A percentile compares a stretch with the other conserved stretches of the same genome.
phyloP scores from a whole-genome alignment of 1,140 invertebrate genomes.

The Leptinotarsa defecta region DNA sequence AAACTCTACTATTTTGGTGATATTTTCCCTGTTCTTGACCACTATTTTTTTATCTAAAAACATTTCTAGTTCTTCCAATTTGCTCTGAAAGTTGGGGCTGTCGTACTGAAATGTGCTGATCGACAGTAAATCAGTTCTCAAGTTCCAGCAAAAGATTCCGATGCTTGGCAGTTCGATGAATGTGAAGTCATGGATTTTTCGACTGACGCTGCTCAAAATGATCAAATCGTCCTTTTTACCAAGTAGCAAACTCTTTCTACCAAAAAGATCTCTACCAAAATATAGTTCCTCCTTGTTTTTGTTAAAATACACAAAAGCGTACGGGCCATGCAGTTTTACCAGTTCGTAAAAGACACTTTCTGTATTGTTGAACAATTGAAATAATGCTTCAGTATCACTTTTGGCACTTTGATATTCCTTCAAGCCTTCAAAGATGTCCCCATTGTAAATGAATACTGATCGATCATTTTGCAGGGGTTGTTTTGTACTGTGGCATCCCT shows the following conservation, averaged over 20 bases:
- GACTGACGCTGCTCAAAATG: slow-evolving; percentile 65
- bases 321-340: slow-evolving; percentile 75
- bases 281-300: slow-evolving; percentile 67
- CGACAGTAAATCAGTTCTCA: slow-evolving; percentile 51
- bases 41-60: slow-evolving; percentile 27
- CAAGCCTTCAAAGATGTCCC: slow-evolving; percentile 72
- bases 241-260: slow-evolving; percentile 80
- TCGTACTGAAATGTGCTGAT: background rate
- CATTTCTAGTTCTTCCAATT: slow-evolving; percentile 54
- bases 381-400: slow-evolving; percentile 57
- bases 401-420: slow-evolving; percentile 43
- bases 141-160: slow-evolving; percentile 69
- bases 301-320: slow-evolving; percentile 80
- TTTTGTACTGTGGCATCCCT: slow-evolving; percentile 61
- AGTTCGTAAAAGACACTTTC: slow-evolving; percentile 59
- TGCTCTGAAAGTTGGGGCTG: slow-evolving; percentile 45
- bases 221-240: slow-evolving; percentile 59
- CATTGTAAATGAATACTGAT: slow-evolving; percentile 78
- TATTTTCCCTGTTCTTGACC: background rate
- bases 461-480: slow-evolving; percentile 67
- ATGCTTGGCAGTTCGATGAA: slow-evolving; percentile 75
- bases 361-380: slow-evolving; percentile 51
- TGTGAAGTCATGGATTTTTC: slow-evolving; percentile 59
- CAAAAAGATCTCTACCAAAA: slow-evolving; percentile 85
- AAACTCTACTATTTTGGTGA: slow-evolving; percentile 32